Evolutionary conservation across 92 coral and sea anemone genomes (phyloP).

Genomic region (Galaxea fascicularis): DNA sequence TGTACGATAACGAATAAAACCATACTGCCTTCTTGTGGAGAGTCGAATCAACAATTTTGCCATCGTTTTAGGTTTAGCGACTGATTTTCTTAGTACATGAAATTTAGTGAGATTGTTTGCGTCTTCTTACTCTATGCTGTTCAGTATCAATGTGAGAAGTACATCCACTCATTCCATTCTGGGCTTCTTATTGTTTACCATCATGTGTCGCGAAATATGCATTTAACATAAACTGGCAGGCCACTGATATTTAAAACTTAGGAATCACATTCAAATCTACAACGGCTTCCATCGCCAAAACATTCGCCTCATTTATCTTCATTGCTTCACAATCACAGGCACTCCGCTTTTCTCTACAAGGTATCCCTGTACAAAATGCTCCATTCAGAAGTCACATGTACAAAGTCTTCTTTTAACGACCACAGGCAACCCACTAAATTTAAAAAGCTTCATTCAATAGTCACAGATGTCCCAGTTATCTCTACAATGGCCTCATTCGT

Average conservation of each 20-base stretch:
- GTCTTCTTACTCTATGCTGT: no score
- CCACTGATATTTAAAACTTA: not conserved
- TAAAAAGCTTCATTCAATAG: slow-evolving; percentile 21
- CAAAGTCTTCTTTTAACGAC: not conserved
- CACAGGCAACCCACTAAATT: slow-evolving; percentile 13
- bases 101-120: no score
- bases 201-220: no score
- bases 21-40: no score
- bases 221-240: not conserved
- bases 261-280: not conserved
- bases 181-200: no score
- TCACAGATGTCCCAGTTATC: slow-evolving; percentile 36
- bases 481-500: slow-evolving; percentile 43
- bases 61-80: no score
- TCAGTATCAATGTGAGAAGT: no score
- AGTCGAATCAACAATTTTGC: no score
- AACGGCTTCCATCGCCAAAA: not conserved
- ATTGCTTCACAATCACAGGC: not conserved
- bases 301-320: not conserved
- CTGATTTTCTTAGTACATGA: no score
- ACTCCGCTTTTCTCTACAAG: not conserved
- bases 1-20: no score
- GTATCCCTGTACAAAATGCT: not conserved
- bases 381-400: not conserved
- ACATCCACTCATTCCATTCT: no score